Evolutionary conservation across 2,888 invertebrate species (phyloP), one percentile per base, ranked within the genome.

Genomic region (Troides oblongomaculatus): DNA sequence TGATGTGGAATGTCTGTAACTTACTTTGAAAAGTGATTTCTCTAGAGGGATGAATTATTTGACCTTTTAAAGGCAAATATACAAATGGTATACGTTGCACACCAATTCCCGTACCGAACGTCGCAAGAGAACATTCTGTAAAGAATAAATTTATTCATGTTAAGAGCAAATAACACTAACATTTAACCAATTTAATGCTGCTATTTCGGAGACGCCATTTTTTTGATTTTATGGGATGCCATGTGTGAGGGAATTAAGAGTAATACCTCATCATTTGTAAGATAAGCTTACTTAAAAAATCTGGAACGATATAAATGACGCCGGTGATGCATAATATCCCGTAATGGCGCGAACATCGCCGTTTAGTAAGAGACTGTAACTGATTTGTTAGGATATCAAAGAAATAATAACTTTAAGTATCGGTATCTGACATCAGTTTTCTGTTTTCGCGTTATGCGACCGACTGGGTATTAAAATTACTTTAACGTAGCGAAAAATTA

Each of bases 41-140:
- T 78, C 95, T 95, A 74, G 97, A 96, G 1, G 97, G 97, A 89
- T 97, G 96, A 77, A 97, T 96, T 77, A 97, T 96, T 90, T 97
- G 97, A 60, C 97, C 97, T 81, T 96, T 96, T 73, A 97, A 91
- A 23, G 97, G 97, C 75, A 97, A 90, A 85, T 96, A 97, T 25
- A 97, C 96, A 84, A 97, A 97, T 30, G 97, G 97, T 77, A 97
- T 96, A 82, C 95, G 95, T 85, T 97, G 97, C 62, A 94, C 89
- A 43, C 93, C 93, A 68, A 94, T 93, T 62, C 95, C 95, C 25
- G 94, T 93, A 71, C 95, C 95, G 84, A 97, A 97, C 43, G 96
- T 96, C 66, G 97, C 96, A 81, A 97, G 89, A 59, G 95, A 94
- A 89, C 96, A 97, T 90, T 96, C 96, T 96, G 93, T 4, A 93